Evolutionary conservation across 2,888 invertebrate genomes (phyloP).

Genomic region (Tetanocera ferruginea): DNA sequence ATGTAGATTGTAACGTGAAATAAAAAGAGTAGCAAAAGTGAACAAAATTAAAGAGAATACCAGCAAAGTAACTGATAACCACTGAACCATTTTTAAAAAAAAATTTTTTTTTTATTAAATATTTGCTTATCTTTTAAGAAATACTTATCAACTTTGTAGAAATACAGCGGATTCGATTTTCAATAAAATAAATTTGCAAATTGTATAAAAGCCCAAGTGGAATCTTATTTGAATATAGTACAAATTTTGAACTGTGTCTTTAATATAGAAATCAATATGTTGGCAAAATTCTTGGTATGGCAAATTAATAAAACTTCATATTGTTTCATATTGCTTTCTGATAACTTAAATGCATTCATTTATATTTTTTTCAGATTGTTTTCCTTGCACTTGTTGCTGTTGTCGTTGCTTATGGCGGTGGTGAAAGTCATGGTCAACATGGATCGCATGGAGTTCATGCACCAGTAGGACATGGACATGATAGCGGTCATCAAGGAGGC

Average conservation of each 20-base stretch:
- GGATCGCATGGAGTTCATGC: not conserved
- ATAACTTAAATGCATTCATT: not conserved
- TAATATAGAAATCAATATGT: not conserved
- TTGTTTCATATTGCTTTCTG: not conserved
- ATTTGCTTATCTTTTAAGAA: not conserved
- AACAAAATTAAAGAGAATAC: too few relatives aligned
- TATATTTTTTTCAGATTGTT: not conserved
- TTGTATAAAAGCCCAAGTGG: slow-evolving; percentile 15
- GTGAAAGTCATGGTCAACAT: not conserved
- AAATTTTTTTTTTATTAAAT: not conserved
- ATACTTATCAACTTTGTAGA: not conserved
- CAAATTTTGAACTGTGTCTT: not conserved
- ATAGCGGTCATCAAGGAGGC: not conserved
- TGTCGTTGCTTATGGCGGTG: not conserved
- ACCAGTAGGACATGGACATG: not conserved
- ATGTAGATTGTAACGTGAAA: not conserved
- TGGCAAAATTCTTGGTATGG: slow-evolving; percentile 20
- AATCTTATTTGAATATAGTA: not conserved
- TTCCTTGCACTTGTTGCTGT: slow-evolving; percentile 25
- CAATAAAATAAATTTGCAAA: not conserved
- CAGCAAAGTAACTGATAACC: too few relatives aligned
- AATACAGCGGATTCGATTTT: too few relatives aligned
- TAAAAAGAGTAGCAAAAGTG: too few relatives aligned
- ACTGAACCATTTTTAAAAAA: not conserved
- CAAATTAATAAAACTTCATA: not conserved